Base-by-base conservation (phyloP, 1,140 invertebrate species). In the Leucophenga varia region DNA sequence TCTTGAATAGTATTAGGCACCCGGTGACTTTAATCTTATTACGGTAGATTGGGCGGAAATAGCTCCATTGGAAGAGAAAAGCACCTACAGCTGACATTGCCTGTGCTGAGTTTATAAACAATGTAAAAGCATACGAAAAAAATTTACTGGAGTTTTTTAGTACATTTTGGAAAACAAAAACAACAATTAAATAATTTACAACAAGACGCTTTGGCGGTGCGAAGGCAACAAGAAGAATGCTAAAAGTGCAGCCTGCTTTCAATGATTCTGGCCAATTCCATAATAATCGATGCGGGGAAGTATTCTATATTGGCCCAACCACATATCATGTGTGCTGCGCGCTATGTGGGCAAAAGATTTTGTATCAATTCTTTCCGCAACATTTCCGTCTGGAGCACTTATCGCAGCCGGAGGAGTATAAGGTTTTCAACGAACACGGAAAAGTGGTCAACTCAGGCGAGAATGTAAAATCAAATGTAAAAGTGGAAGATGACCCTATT, bases 251-350 rank as follows among this genome's bases (percentile, higher is more conserved):
- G 30, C 38, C 36, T 25, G 25, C 49, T 8, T 12, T 19, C 10
- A 37, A 50, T 6, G 20, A 36, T 6, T 3, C n/a, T 18, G 32
- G 44, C 8, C 20, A 34, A 13, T 55, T 44, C 43, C 37, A 37
- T 9, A 55, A 65, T n/a, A 52, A 48, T 22, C 56, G 51, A n/a
- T 67, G 63, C 43, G 63, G 63, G 9, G 63, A 67, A 13, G 51
- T 67, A 2, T 34, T 59, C 1, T 67, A 41, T 20, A 40, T 54
- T 5, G 46, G 59, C 6, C 52, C 68, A 9, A 45, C 49, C 10
- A 49, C 28, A 47, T 72, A 64, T 31, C 43, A 64, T 35, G 50
- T 72, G 2, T 50, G 57, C 39, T 72, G 69, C 19, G 48, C 54
- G 21, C 36, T 72, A 9, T 72, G 69, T 28, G 55, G 41, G 2